A percentile compares a stretch with the other conserved stretches of the same genome.
Evolutionary conservation across 2,797 vertebrate genomes (phyloP).

Genomic region (Crax fasciolata): DNA sequence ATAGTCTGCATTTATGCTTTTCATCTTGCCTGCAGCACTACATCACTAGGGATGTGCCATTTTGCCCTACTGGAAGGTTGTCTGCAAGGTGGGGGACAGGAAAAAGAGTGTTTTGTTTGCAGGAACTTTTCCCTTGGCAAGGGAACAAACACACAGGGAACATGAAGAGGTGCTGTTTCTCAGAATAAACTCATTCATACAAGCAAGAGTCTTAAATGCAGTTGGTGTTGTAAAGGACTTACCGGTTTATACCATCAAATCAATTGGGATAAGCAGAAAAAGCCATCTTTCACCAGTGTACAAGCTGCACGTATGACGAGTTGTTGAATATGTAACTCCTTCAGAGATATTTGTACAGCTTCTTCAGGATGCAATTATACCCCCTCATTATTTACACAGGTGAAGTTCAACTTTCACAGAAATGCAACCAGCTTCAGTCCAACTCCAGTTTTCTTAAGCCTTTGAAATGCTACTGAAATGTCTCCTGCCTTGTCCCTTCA

Average conservation of each 20-base stretch:
- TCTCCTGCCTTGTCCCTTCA: background rate
- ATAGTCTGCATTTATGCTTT: background rate
- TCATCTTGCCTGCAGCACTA: background rate
- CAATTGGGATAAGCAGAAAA: background rate
- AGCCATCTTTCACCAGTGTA: background rate
- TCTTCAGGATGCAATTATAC: background rate
- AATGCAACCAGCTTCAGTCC: background rate
- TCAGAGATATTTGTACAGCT: background rate
- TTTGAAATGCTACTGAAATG: background rate
- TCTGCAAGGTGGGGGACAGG: background rate
- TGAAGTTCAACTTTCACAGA: background rate
- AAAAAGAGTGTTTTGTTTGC: background rate
- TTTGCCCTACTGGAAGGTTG: conserved; percentile 3
- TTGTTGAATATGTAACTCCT: background rate
- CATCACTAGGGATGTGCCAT: background rate
- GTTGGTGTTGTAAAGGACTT: background rate
- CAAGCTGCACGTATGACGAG: background rate
- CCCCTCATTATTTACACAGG: fast-evolving
- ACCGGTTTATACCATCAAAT: background rate
- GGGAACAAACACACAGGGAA: background rate
- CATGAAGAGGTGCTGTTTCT: background rate
- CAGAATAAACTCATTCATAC: background rate
- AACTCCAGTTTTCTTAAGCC: background rate
- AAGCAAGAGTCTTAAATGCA: background rate
- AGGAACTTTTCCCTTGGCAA: background rate